phyloP scores from a whole-genome alignment of 2,797 vertebrate species.

The Oreochromis grahami region DNA sequence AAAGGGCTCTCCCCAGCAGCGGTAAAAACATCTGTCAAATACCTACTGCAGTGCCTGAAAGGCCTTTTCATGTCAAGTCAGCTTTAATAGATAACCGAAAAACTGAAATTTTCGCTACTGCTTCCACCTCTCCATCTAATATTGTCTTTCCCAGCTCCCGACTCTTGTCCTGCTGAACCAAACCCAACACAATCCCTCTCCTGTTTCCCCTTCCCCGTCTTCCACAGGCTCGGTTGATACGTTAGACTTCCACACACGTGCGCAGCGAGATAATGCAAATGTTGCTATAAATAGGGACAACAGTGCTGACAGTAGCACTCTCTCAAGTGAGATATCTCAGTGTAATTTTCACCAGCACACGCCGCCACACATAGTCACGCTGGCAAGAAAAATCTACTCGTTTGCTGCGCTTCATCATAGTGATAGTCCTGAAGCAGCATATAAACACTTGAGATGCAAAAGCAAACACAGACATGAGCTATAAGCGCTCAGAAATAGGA shows the following conservation, averaged over 20 bases:
- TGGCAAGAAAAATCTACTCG: slow-evolving; percentile 12
- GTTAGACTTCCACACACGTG: slow-evolving; percentile 57
- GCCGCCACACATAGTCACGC: neutral
- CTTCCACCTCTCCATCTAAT: slow-evolving; percentile 43
- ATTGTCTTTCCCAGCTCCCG: slow-evolving; percentile 3
- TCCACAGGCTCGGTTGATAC: slow-evolving; percentile 61
- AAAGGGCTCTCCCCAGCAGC: slow-evolving; percentile 11
- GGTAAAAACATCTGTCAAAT: slow-evolving; percentile 46
- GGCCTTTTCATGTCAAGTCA: slow-evolving; percentile 46
- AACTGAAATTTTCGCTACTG: slow-evolving; percentile 22
- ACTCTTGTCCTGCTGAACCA: slow-evolving; percentile 47
- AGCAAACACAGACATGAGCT: slow-evolving; percentile 50
- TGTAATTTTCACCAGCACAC: slow-evolving; percentile 56
- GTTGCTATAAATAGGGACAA: slow-evolving; percentile 79
- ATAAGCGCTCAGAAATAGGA: slow-evolving; percentile 34
- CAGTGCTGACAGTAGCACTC: slow-evolving; percentile 74
- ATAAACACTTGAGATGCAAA: slow-evolving; percentile 52
- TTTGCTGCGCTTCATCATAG: slow-evolving; percentile 43
- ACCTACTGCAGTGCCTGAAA: slow-evolving; percentile 43
- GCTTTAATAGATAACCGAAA: slow-evolving; percentile 46
- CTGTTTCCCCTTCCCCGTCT: slow-evolving; percentile 46
- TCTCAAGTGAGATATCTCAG: slow-evolving; percentile 68
- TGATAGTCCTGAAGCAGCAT: slow-evolving; percentile 43
- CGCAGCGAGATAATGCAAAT: slow-evolving; percentile 77
- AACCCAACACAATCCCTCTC: slow-evolving; percentile 49